Evolutionary conservation across 2,797 vertebrate species (phyloP).

Genomic region (Tiaroga cobitis): DNA sequence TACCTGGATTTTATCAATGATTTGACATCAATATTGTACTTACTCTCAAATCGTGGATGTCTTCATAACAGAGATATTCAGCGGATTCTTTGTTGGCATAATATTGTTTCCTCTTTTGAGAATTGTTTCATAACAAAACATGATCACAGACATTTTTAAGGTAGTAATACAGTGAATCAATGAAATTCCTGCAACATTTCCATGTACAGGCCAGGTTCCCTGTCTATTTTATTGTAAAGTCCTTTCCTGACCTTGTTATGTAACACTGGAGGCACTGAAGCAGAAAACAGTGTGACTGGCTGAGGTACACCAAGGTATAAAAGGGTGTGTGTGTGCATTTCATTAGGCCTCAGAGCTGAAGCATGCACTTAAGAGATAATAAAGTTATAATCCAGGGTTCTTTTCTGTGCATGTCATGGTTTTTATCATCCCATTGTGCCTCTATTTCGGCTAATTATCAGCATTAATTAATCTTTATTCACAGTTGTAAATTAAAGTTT

Average conservation of each 20-base stretch:
- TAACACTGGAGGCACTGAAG: conserved; percentile 16
- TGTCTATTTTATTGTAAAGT: neutral
- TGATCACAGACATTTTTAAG: neutral
- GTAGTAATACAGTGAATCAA: neutral
- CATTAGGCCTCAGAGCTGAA: neutral
- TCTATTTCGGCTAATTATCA: neutral
- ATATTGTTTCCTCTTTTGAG: neutral
- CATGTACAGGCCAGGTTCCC: neutral
- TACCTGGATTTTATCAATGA: neutral
- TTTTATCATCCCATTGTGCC: neutral
- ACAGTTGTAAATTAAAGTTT: neutral
- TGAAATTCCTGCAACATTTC: neutral
- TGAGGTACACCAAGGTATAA: neutral
- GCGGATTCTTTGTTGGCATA: neutral
- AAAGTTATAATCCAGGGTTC: neutral
- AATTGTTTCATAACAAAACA: conserved; percentile 15
- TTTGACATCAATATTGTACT: neutral
- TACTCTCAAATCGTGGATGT: neutral
- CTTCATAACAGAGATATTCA: conserved; percentile 13
- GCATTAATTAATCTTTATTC: neutral
- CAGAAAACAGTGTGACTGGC: neutral
- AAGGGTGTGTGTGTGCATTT: neutral
- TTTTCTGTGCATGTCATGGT: neutral
- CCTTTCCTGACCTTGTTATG: conserved; percentile 18
- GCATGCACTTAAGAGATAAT: neutral